Percentiles rank a stretch among this genome's conserved stretches.
Evolutionary conservation across 2,113 vertebrate genomes (phyloP).

Genomic region (Amphilophus citrinellus): DNA sequence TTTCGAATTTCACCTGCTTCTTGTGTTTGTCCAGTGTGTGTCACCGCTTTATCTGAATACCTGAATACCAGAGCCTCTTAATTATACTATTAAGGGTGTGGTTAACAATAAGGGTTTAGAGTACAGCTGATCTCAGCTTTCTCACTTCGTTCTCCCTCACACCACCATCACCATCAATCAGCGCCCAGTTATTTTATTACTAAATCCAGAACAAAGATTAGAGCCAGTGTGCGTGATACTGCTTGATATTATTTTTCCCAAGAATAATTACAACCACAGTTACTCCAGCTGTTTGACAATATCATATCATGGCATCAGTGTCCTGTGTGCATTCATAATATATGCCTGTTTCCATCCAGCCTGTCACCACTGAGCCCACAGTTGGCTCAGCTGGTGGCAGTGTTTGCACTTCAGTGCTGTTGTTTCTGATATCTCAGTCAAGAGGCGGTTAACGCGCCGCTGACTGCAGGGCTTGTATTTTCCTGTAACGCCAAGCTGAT

Average conservation of each 20-base stretch:
- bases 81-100: constrained; percentile 55
- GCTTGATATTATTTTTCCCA: constrained; percentile 13
- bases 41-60: constrained; percentile 47
- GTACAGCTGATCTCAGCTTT: constrained; percentile 17
- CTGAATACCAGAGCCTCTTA: constrained; percentile 31
- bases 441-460: constrained; percentile 27
- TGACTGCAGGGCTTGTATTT: constrained; percentile 63
- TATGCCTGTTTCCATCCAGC: constrained; percentile 3
- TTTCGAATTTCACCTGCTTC: constrained; percentile 15
- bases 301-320: not conserved
- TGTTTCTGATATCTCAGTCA: constrained; percentile 53
- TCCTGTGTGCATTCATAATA: constrained; percentile 25
- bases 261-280: not conserved
- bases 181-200: not conserved
- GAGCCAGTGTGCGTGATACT: not conserved
- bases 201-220: not conserved
- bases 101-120: constrained; percentile 38
- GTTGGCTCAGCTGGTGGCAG: not conserved
- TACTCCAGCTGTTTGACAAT: constrained; percentile 14
- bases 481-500: constrained; percentile 46
- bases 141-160: constrained; percentile 9
- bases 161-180: constrained; percentile 43
- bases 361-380: not conserved
- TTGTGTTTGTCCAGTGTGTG: constrained; percentile 36
- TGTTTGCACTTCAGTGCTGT: constrained; percentile 64